Conservation (phyloP, 2,888 invertebrate genomes). For the Thelaira solivaga region DNA sequence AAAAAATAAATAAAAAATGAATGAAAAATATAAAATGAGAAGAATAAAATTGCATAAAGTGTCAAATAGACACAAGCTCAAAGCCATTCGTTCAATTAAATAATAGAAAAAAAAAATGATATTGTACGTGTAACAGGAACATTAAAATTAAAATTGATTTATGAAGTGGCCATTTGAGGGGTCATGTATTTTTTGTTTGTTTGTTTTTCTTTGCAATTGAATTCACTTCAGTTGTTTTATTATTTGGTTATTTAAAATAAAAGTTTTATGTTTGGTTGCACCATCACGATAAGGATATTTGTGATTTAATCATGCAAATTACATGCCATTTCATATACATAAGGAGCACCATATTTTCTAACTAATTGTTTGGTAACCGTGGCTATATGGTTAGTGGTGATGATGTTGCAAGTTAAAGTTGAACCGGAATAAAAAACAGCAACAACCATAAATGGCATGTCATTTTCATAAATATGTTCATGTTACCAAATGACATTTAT, state of each 20-base stretch:
- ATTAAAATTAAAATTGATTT: constrained; percentile 41
- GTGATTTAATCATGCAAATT: constrained; percentile 26
- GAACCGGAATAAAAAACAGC: not conserved
- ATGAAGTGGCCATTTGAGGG: constrained; percentile 32
- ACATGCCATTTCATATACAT: not conserved
- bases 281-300: not conserved
- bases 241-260: not conserved
- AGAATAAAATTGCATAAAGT: constrained; percentile 24
- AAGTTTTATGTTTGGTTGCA: constrained; percentile 2
- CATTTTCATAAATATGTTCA: constrained; percentile 45
- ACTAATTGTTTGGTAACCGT: not conserved
- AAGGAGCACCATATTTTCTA: not conserved
- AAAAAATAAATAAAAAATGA: not conserved
- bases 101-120: not conserved
- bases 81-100: not conserved
- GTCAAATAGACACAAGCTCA: constrained; percentile 30
- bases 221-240: constrained; percentile 2
- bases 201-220: not conserved
- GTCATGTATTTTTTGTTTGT: not conserved
- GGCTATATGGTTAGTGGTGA: not conserved
- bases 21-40: not conserved
- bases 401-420: not conserved
- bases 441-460: constrained; percentile 16
- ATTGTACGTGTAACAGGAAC: not conserved
- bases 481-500: constrained; percentile 52